Evolutionary conservation across 2,113 vertebrate genomes (phyloP).

Genomic region (Phrynosoma platyrhinos): DNA sequence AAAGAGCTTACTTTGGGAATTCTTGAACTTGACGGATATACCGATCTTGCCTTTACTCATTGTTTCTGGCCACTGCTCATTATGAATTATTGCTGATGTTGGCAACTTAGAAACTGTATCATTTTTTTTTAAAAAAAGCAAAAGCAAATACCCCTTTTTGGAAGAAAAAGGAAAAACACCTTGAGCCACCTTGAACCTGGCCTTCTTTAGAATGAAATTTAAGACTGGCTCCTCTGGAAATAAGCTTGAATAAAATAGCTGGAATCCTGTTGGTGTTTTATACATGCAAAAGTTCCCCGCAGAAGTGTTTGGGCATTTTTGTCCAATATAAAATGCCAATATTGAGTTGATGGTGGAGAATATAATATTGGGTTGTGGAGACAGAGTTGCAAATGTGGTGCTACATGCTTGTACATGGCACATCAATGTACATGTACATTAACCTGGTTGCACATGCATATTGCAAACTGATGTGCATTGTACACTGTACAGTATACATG

Average conservation of each 20-base stretch:
- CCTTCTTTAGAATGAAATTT: not conserved
- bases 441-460: too few species aligned
- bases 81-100: not conserved
- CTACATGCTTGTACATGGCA: too few species aligned
- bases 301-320: too few species aligned
- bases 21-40: not conserved
- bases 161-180: not conserved
- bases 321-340: too few species aligned
- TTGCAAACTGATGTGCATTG: too few species aligned
- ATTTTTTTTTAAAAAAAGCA: constrained; percentile 19
- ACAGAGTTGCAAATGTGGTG: too few species aligned
- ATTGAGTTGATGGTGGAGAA: too few species aligned
- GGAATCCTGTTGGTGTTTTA: too few species aligned
- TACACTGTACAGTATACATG: too few species aligned
- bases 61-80: constrained; percentile 1
- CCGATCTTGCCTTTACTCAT: not conserved
- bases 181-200: not conserved
- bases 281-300: too few species aligned
- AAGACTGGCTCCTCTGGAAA: not conserved
- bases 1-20: not conserved
- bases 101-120: not conserved
- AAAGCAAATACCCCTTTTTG: not conserved
- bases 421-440: too few species aligned
- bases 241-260: not conserved
- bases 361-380: too few species aligned